Evolutionary conservation across 2,797 vertebrate species (phyloP), one percentile per base, ranked within the genome.

Genomic region (Sternotherus odoratus): DNA sequence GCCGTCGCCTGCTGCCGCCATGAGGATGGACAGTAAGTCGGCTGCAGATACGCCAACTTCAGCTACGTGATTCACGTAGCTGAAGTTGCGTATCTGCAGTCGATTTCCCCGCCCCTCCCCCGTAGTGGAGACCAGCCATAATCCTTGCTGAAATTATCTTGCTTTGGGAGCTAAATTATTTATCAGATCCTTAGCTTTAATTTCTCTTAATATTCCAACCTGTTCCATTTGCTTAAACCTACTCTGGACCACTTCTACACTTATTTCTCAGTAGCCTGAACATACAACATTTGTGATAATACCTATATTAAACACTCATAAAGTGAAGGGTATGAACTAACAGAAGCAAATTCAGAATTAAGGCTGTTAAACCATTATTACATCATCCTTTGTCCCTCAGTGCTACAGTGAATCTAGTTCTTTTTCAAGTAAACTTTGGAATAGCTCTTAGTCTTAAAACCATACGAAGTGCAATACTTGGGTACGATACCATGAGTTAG

Each of bases 401-500:
- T 72, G 77, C 75, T 96, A 75, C 48, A 89, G 26, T 86, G 82
- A 85, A 77, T 24, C 4, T 16, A 33, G 17, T 82, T 85, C 2
- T 80, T 74, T 48, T 79, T 48, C 17, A 77, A 43, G 48, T 77
- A 80, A 91, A 88, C 36, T 53, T 94, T 72, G 82, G 80, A 92
- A 80, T 50, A 94, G 69, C 60, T 36, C 74, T 8, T 92, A 88
- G 72, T 66, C 91, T 83, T 90, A 66, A 87, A 95, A 86, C 23
- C n/a, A 26, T 85, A 39, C 39, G 69, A 91, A 90, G 50, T 78
- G 51, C 86, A 91, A 91, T 79, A 91, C 82, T 96, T 95, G 90
- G 89, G 91, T 96, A 84, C 89, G 95, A 86, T 84, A 94, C 90
- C 96, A 91, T 94, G 77, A 86, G 78, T 90, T 79, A 94, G 94